Conservation (phyloP, 2,113 vertebrate species). For the Megaceryle maxima region DNA sequence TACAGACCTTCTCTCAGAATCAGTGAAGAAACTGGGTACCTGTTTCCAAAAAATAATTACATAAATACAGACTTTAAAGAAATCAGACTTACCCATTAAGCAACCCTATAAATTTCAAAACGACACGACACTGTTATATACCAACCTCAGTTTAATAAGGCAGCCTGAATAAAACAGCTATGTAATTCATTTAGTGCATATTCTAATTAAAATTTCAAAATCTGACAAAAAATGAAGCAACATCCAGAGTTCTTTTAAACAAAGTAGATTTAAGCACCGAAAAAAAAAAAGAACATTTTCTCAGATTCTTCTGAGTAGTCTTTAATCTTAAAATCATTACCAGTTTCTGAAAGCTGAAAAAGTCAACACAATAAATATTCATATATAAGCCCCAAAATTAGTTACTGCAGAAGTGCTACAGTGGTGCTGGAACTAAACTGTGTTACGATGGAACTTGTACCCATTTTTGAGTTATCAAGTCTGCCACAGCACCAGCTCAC, state of each 20-base stretch:
- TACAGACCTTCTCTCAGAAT: slow-evolving; percentile 90
- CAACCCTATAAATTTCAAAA: background rate
- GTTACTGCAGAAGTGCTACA: background rate
- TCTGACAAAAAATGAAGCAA: background rate
- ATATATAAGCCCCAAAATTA: background rate
- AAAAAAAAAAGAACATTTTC: background rate
- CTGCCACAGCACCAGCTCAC: background rate
- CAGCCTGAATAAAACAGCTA: background rate
- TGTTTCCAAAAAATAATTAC: slow-evolving; percentile 50
- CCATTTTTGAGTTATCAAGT: background rate
- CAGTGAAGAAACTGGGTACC: slow-evolving; percentile 95
- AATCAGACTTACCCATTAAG: background rate
- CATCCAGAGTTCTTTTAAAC: background rate
- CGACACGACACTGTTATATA: background rate
- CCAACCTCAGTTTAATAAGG: background rate
- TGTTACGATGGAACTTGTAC: background rate
- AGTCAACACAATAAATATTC: background rate
- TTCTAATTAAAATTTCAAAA: background rate
- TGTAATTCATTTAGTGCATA: background rate
- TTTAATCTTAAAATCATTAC: background rate
- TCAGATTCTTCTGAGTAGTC: background rate
- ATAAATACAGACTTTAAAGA: background rate
- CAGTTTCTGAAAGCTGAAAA: background rate
- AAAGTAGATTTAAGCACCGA: background rate
- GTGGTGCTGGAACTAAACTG: background rate